These are phyloP conservation scores for Chrosomus eos DNA, from an alignment of 2,797 vertebrate species.

Conservation along the genomic window DNA sequence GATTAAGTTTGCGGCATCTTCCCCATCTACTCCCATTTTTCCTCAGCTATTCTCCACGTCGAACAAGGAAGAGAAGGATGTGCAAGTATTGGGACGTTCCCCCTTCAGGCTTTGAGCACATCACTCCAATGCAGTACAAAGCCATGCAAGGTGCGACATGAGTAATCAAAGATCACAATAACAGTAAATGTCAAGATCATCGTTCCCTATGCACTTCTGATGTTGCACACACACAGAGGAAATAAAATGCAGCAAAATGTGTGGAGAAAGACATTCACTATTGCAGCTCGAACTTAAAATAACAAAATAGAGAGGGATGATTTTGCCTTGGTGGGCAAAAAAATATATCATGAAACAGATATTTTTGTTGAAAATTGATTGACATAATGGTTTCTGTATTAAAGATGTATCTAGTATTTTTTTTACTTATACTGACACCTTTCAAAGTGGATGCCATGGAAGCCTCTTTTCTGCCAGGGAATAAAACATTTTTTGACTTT, in stretches of 20 bases:
- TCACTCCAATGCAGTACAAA: slow-evolving; percentile 85
- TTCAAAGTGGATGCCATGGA: neutral
- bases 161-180: neutral
- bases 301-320: neutral
- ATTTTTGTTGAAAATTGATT: neutral
- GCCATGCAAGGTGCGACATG: slow-evolving; percentile 80
- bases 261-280: neutral
- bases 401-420: neutral
- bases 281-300: neutral
- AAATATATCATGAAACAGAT: no score
- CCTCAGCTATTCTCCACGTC: slow-evolving; percentile 74
- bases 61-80: slow-evolving; percentile 74
- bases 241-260: neutral
- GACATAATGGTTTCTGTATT: neutral
- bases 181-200: slow-evolving; percentile 3
- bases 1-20: neutral
- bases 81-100: slow-evolving; percentile 84
- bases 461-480: neutral
- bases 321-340: neutral
- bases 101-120: slow-evolving; percentile 82
- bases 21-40: neutral
- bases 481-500: no score
- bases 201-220: neutral
- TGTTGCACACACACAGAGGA: neutral
- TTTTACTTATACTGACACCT: neutral